These are phyloP conservation scores for Phalacrocorax aristotelis DNA, from an alignment of 2,113 vertebrate genomes.

Conservation along the genomic window DNA sequence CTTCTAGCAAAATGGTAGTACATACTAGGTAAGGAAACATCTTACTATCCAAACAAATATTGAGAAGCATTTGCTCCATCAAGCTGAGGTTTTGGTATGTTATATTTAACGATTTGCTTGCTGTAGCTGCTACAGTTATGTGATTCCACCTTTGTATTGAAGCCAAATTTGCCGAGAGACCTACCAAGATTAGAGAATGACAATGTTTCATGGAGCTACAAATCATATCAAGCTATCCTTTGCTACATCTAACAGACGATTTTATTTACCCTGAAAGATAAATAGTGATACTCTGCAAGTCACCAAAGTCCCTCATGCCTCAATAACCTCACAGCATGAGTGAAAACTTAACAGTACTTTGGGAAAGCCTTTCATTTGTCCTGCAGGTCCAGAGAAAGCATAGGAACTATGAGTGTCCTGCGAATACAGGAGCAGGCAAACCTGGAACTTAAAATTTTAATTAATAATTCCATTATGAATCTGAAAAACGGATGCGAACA, in stretches of 20 bases:
- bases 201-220: not conserved
- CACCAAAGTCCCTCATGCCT: not conserved
- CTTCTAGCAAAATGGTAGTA: not conserved
- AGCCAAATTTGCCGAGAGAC: not conserved
- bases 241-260: not conserved
- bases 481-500: not conserved
- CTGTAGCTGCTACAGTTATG: not conserved
- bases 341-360: not conserved
- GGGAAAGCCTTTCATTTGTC: not conserved
- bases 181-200: not conserved
- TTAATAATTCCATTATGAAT: not conserved
- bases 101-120: not conserved
- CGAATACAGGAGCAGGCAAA: not conserved
- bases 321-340: not conserved
- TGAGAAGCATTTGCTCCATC: not conserved
- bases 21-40: not conserved
- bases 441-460: not conserved
- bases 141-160: not conserved
- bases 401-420: not conserved
- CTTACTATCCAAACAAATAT: not conserved
- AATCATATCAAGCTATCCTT: not conserved
- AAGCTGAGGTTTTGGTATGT: not conserved
- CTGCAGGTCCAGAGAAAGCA: not conserved
- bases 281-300: not conserved
- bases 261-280: not conserved